Evolutionary conservation across 2,888 invertebrate species (phyloP).

Genomic region (Apodemia zela): DNA sequence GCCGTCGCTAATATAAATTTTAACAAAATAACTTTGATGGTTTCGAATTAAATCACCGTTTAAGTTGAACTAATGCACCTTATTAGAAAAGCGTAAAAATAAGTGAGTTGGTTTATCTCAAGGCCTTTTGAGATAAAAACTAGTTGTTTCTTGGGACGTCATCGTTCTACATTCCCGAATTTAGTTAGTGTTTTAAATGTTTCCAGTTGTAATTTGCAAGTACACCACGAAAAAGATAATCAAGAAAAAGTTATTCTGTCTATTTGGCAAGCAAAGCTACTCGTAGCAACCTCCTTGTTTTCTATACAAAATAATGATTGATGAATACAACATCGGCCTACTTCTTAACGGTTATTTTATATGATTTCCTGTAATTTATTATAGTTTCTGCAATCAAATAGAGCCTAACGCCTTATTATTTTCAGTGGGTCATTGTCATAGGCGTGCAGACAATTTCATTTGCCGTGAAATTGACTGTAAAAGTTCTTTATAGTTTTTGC

Average conservation of each 20-base stretch:
- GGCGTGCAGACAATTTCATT: slow-evolving; percentile 57
- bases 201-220: background rate
- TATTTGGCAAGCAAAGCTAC: too few species aligned
- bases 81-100: background rate
- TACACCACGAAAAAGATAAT: background rate
- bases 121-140: background rate
- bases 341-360: background rate
- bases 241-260: too few species aligned
- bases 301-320: background rate
- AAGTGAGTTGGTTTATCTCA: background rate
- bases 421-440: slow-evolving; percentile 71
- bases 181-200: background rate
- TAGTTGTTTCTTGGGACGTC: background rate
- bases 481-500: slow-evolving; percentile 56
- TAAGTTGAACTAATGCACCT: background rate
- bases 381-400: slow-evolving; percentile 31
- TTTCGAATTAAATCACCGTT: too few species aligned
- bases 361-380: slow-evolving; percentile 18
- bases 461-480: slow-evolving; percentile 66
- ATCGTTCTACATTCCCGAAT: background rate
- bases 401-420: slow-evolving; percentile 33
- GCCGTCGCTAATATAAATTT: too few species aligned
- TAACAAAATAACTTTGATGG: too few species aligned
- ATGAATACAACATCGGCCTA: background rate
- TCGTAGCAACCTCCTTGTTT: background rate